Percentiles rank a stretch among this genome's conserved stretches.
These are phyloP conservation scores for Labrus mixtus DNA, from an alignment of 2,113 vertebrate genomes.

Conservation along the genomic window DNA sequence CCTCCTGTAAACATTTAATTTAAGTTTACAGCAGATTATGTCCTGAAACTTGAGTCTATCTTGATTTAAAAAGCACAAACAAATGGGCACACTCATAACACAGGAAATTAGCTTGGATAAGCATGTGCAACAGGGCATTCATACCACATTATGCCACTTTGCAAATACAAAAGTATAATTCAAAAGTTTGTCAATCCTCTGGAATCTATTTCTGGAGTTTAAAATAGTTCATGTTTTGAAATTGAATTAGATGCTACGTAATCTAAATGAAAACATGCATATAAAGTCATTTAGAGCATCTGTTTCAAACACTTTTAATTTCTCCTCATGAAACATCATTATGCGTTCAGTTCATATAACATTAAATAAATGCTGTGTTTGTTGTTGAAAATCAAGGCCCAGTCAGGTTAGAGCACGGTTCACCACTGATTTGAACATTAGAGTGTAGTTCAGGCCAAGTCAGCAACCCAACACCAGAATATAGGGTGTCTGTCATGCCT, in stretches of 20 bases:
- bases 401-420: constrained; percentile 26
- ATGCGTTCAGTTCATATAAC: neutral
- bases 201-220: constrained; percentile 2
- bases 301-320: constrained; percentile 3
- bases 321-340: constrained; percentile 2
- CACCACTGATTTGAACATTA: constrained; percentile 70
- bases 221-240: neutral
- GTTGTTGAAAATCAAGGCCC: constrained; percentile 62
- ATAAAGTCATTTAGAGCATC: constrained; percentile 9
- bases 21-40: constrained; percentile 56
- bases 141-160: constrained; percentile 54
- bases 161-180: constrained; percentile 38
- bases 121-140: constrained; percentile 56
- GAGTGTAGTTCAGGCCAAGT: constrained; percentile 59
- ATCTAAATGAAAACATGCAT: constrained; percentile 6
- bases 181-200: constrained; percentile 21
- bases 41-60: constrained; percentile 53
- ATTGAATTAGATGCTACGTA: neutral
- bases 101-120: constrained; percentile 62
- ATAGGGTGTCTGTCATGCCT: constrained; percentile 70
- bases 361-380: neutral
- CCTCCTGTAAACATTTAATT: constrained; percentile 71
- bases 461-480: constrained; percentile 56
- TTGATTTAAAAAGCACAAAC: constrained; percentile 61
- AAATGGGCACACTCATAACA: constrained; percentile 47